Evolutionary conservation across 2,797 vertebrate species (phyloP), one percentile per base, ranked within the genome.

Genomic region (Pipistrellus pipistrellus): DNA sequence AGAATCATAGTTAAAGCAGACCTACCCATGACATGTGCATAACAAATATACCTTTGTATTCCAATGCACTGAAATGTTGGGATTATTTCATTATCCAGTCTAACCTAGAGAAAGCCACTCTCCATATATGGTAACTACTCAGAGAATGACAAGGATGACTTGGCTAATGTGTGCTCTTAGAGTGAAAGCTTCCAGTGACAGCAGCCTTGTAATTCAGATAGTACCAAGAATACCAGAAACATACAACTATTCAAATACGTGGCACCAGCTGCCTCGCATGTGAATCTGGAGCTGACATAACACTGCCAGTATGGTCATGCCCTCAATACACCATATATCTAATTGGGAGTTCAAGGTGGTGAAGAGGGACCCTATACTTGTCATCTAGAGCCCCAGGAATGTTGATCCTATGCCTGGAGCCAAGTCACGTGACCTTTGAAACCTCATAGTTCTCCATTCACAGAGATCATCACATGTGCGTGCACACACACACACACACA

Each of bases 231-330:
- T 6, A 30, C 7, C 3, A 10, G 46, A 76, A 48, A 76, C 6
- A 62, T 1, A 27, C 30, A 64, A 21, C 35, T 30, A 62, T 38
- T 59, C 64, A 11, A 23, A 32, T 27, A 71, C 0, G 4, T n/a
- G 41, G 48, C 15, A 9, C 35, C 6, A 14, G 62, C 64, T n/a
- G 72, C 73, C 15, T 2, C 27, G 23, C 41, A 6, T 8, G 7
- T 83, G 68, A 68, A 44, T 8, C 14, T 18, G 30, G 51, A 68
- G 55, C 9, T 21, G 2, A 41, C 3, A 9, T 21, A 1, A 41
- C 3, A 9, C 30, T 20, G 10, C 1, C 2, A 20, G 9, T 32
- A 5, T 0, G 0, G 72, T n/a, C 21, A 17, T 2, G 48, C 32
- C 72, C 18, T n/a, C n/a, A 18, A 6, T 3, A 44, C 48, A 13